Evolutionary conservation across 2,797 vertebrate genomes (phyloP), one percentile per base, ranked within the genome.

Genomic region (Falco rusticolus): DNA sequence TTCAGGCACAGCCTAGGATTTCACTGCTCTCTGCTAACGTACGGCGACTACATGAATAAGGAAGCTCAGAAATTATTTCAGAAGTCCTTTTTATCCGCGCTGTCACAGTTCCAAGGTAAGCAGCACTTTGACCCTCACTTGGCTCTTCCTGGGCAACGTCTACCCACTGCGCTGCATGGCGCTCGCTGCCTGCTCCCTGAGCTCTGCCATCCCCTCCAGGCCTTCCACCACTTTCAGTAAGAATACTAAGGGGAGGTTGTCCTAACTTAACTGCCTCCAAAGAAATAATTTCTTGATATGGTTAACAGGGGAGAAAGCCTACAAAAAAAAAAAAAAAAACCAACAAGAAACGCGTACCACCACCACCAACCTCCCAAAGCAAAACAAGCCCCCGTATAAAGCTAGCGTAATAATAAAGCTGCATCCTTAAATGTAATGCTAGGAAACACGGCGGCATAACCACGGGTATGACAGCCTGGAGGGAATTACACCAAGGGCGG

Each of bases 81-180:
- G 2, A 78, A 90, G 79, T 34, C 10, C 2, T 3, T 79, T 53
- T n/a, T 57, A 65, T 28, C 45, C 33, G 4, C 0, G 3, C 41
- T 87, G 71, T 54, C 65, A 18, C 33, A 14, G 47, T 51, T 63
- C 60, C 60, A 90, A 86, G 91, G 77, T 92, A 94, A 90, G 84
- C 53, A 88, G 80, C 41, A 41, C 69, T 94, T 77, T 48, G 72
- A 88, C 64, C 54, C 31, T 88, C n/a, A 7, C 18, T n/a, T 37
- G 8, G 9, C 13, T 65, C 13, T 88, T 56, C 50, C 71, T 26
- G 33, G 70, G 33, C 16, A 66, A 19, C 10, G 1, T 41, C 31
- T 8, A n/a, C 10, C 26, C 0, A 0, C 11, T 28, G 0, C 33
- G 26, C 54, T 0, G 4, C 0, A 1, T 53, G 57, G 69, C 50